phyloP scores from a whole-genome alignment of 2,113 vertebrate species.

The Calidris pygmaea region DNA sequence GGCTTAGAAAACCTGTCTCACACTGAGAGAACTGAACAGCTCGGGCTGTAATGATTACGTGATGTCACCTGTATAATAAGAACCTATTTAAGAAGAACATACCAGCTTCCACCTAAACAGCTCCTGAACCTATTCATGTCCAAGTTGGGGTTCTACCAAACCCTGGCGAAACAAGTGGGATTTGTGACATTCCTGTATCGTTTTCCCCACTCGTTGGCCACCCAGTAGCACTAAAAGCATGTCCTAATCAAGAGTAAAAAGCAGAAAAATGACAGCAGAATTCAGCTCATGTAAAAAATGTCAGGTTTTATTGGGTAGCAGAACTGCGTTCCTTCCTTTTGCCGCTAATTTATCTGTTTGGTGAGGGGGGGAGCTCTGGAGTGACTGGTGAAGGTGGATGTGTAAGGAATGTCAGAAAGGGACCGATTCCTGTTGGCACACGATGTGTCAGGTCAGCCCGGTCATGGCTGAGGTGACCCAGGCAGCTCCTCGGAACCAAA shows the following conservation, averaged over 20 bases:
- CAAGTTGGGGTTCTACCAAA: neutral
- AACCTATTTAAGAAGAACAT: neutral
- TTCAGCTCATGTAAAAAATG: neutral
- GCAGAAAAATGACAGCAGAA: neutral
- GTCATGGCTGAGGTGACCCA: neutral
- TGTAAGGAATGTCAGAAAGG: too few relatives aligned
- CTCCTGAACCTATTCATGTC: neutral
- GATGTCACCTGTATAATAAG: neutral
- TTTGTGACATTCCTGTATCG: rapidly evolving
- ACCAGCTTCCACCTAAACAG: neutral
- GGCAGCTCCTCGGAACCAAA: neutral
- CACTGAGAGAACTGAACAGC: neutral
- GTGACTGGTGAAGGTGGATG: neutral
- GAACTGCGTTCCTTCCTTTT: neutral
- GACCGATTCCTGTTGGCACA: neutral
- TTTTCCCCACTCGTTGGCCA: neutral
- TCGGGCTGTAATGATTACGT: neutral
- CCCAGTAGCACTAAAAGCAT: neutral
- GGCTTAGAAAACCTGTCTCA: neutral
- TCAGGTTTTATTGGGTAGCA: constrained; percentile 21
- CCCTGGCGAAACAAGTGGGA: neutral
- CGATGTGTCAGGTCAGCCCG: neutral
- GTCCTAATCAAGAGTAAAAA: neutral
- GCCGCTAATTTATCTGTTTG: neutral
- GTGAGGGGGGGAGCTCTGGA: neutral